phyloP scores from a whole-genome alignment of 1,140 invertebrate genomes.

The Charaxes varanes region DNA sequence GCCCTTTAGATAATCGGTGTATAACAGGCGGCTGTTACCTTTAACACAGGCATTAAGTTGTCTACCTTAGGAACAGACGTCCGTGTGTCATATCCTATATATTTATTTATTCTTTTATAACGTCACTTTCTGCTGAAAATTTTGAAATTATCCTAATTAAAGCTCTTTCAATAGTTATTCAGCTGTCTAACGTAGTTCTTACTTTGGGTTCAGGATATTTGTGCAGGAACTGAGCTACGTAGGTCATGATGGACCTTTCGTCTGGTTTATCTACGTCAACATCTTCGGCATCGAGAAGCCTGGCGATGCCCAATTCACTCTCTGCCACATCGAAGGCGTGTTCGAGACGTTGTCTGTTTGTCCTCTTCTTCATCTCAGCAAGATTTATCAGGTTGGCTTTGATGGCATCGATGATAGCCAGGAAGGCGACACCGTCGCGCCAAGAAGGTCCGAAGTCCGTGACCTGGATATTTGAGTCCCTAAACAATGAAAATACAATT shows the following conservation, averaged over 20 bases:
- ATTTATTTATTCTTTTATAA: no score
- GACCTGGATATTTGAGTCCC: conserved; percentile 90
- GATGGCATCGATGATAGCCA: conserved; percentile 96
- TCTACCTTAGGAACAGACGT: no score
- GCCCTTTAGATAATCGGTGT: no score
- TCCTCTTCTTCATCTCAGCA: conserved; percentile 83
- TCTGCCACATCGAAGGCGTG: conserved; percentile 96
- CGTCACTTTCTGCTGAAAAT: no score
- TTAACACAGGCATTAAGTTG: no score
- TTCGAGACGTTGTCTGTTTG: conserved; percentile 89
- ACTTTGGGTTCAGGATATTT: conserved; percentile 92
- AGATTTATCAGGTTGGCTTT: conserved; percentile 94
- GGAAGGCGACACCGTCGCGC: conserved; percentile 97
- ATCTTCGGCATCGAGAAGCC: conserved; percentile 95
- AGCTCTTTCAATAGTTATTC: no score
- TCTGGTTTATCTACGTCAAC: conserved; percentile 98
- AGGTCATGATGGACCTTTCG: conserved; percentile 99
- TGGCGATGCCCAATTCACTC: conserved; percentile 92
- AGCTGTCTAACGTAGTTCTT: conserved; percentile 8
- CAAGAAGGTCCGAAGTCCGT: conserved; percentile 97
- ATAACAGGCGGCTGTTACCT: no score
- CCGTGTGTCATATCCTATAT: no score
- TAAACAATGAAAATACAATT: no score
- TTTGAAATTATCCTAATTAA: no score
- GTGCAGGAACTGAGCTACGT: conserved; percentile 98